A percentile compares a stretch with the other conserved stretches of the same genome.
Evolutionary conservation across 2,888 invertebrate genomes (phyloP).

Genomic region (Eurois occulta): DNA sequence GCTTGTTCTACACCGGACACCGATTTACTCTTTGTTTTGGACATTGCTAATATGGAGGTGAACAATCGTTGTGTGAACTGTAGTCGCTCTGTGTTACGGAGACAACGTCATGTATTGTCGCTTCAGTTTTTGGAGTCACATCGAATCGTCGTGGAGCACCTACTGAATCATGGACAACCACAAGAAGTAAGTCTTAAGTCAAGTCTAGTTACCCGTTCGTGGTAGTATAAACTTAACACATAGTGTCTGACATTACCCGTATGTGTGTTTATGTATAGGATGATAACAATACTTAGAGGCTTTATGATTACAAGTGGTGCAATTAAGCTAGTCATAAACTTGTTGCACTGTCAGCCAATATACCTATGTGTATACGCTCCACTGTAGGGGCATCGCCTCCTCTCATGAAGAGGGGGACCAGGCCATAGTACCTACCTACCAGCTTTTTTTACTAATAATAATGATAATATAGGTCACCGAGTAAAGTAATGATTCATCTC

Average conservation of each 20-base stretch:
- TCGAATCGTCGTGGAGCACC: constrained; percentile 20
- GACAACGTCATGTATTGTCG: constrained; percentile 15
- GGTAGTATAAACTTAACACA: constrained; percentile 20
- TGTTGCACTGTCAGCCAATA: constrained; percentile 19
- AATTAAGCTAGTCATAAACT: constrained; percentile 21
- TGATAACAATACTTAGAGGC: constrained; percentile 20
- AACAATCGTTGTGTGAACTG: constrained; percentile 26
- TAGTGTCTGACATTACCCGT: constrained; percentile 16
- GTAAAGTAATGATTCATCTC: constrained; percentile 22
- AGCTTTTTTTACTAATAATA: constrained; percentile 24
- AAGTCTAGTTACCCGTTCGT: constrained; percentile 14
- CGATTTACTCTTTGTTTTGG: constrained; percentile 26
- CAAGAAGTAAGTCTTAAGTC: constrained; percentile 27
- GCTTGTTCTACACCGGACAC: constrained; percentile 17
- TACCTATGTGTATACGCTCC: constrained; percentile 23
- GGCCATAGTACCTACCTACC: constrained; percentile 21
- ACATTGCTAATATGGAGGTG: constrained; percentile 27
- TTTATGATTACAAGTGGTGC: constrained; percentile 18
- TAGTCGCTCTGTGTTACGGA: constrained; percentile 28
- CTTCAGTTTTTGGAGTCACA: constrained; percentile 24
- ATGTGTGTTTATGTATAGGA: constrained; percentile 22
- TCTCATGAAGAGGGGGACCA: constrained; percentile 23
- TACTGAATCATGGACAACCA: constrained; percentile 22
- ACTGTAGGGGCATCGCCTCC: constrained; percentile 24
- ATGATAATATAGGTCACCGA: constrained; percentile 22